phyloP scores from a whole-genome alignment of 2,113 vertebrate species.

The Lepus americanus region DNA sequence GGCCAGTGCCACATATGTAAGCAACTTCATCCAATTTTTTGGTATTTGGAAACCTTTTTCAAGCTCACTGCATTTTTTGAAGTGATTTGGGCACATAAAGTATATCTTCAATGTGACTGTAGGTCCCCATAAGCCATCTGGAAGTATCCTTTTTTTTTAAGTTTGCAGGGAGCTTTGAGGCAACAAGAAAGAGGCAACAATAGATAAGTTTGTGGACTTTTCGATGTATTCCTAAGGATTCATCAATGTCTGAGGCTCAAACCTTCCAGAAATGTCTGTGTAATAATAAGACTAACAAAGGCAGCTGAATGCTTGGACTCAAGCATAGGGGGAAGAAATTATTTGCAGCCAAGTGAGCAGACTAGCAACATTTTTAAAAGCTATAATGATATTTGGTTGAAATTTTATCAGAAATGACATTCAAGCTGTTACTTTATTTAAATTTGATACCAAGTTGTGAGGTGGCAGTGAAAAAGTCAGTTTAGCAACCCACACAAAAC shows the following conservation, averaged over 20 bases:
- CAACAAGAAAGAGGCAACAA: not conserved
- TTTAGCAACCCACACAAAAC: not conserved
- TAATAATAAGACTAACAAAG: not conserved
- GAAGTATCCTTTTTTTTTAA: not conserved
- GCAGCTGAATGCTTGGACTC: not conserved
- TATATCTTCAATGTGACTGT: not conserved
- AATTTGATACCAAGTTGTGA: not conserved
- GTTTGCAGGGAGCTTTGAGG: not conserved
- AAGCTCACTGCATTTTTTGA: conserved; percentile 21
- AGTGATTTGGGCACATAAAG: not conserved
- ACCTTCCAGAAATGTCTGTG: not conserved
- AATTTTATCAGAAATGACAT: not conserved
- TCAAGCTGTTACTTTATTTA: not conserved
- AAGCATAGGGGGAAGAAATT: not conserved
- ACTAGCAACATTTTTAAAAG: conserved; percentile 33
- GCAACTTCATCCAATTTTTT: not conserved
- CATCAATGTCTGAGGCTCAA: not conserved
- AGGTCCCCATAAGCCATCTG: not conserved
- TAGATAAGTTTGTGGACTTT: not conserved
- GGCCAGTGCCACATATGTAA: not conserved
- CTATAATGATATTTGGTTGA: conserved; percentile 14
- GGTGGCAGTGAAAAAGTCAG: not conserved
- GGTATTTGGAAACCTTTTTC: not conserved
- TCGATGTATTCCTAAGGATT: not conserved
- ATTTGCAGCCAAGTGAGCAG: not conserved